These are phyloP conservation scores for Cervus canadensis DNA, from an alignment of 2,113 vertebrate genomes.

Conservation along the genomic window DNA sequence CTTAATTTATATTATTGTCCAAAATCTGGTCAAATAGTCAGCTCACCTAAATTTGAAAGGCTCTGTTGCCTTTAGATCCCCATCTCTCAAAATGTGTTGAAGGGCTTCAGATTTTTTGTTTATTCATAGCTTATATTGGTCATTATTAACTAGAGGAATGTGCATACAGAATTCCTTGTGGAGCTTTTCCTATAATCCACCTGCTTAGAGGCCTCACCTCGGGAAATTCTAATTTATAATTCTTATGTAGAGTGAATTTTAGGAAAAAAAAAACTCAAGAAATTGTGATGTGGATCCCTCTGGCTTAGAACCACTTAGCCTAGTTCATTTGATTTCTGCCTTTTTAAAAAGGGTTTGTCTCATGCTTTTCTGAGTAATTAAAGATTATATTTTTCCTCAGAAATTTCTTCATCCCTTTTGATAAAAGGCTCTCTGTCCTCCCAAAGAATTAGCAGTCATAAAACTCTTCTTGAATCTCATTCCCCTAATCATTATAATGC, in stretches of 20 bases:
- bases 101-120: not conserved
- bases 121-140: not conserved
- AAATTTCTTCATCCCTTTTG: not conserved
- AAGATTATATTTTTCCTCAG: not conserved
- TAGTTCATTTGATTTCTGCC: not conserved
- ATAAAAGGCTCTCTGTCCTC: not conserved
- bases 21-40: not conserved
- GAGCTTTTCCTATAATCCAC: not conserved
- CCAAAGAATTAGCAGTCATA: not conserved
- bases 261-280: not conserved
- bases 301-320: not conserved
- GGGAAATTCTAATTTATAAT: not conserved
- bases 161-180: not conserved
- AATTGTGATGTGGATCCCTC: not conserved
- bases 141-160: not conserved
- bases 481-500: not conserved
- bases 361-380: conserved; percentile 3
- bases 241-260: not conserved
- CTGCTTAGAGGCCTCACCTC: not conserved
- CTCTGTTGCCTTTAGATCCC: not conserved
- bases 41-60: not conserved
- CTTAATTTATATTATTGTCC: conserved; percentile 30
- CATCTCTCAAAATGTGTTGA: not conserved
- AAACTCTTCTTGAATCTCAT: conserved; percentile 20
- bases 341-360: not conserved